Evolutionary conservation across 2,797 vertebrate species (phyloP).

Genomic region (Diglossa cyanea): DNA sequence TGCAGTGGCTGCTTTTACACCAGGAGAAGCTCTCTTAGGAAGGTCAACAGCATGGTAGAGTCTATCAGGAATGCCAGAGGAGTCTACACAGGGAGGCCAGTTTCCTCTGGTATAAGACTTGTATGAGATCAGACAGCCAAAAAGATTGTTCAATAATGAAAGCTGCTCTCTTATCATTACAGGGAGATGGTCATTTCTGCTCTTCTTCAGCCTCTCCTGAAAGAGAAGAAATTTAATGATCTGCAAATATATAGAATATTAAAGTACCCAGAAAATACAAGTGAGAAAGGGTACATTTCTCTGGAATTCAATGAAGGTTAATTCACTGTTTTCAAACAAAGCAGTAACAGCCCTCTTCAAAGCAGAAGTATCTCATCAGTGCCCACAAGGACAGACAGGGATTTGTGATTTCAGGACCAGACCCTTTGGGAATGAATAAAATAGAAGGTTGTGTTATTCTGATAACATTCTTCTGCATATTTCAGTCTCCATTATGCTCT

Average conservation of each 20-base stretch:
- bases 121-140: neutral
- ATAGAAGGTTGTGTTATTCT: slow-evolving; percentile 25
- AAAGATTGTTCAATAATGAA: neutral
- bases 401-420: slow-evolving; percentile 23
- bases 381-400: neutral
- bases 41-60: neutral
- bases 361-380: neutral
- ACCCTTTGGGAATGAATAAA: slow-evolving; percentile 29
- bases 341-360: neutral
- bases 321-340: neutral
- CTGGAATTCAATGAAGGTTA: neutral
- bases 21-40: neutral
- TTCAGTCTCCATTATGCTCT: neutral
- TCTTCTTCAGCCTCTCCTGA: neutral
- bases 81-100: neutral
- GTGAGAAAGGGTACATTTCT: neutral
- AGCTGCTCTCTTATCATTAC: neutral
- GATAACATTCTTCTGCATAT: slow-evolving; percentile 1
- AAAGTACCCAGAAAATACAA: neutral
- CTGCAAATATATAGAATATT: neutral
- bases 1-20: neutral
- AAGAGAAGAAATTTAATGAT: neutral
- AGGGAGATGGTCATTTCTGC: neutral
- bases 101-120: neutral
- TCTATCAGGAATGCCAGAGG: neutral